Base-by-base conservation (phyloP, 1,140 invertebrate species). In the Armadillidium nasatum region DNA sequence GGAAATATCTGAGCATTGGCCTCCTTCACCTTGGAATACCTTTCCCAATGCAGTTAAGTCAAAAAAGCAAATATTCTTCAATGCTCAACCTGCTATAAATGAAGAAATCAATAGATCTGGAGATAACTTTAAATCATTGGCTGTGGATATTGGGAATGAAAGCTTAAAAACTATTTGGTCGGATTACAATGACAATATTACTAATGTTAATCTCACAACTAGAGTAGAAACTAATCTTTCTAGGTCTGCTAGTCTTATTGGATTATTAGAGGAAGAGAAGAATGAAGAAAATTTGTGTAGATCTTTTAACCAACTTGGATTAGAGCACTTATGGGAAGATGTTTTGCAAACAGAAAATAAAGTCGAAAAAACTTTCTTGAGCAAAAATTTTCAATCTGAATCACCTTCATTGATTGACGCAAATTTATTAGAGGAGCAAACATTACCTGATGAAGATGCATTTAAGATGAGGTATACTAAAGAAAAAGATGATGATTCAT, bases 301-400 rank as follows among this genome's bases (percentile, higher is more conserved):
- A 15, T 78, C 79, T 69, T 80, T 78, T 44, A 71, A 76, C 72
- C 69, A 76, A 54, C 22, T 80, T 54, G 75, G 79, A 22, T 75
- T 80, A 45, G 79, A 80, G 66, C 77, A 80, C 75, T 33, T 78
- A 66, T 78, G 79, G 77, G 79, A 80, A 69, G 74, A 73, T 74
- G 75, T 76, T 23, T 43, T 78, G 46, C 66, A 43, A 33, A 45
- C 67, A 54, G 19, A 60, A 13, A 54, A 75, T 43, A 44, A 67
- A 23, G 15, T 46, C 7, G 50, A 44, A 46, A 33, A 45, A 33
- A 43, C 71, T 22, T 54, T 22, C 46, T 33, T 66, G 9, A 74
- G 9, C 6, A 60, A n/a, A 13, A 54, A 23, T 46, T 66, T 74
- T 21, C 11, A 13, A 4, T 50, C 50, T n/a, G 43, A 60, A 54